These are phyloP conservation scores for Pelagia noctiluca DNA, from an alignment of 30 jellyfish, hydroid and myxozoan species.

Conservation along the genomic window DNA sequence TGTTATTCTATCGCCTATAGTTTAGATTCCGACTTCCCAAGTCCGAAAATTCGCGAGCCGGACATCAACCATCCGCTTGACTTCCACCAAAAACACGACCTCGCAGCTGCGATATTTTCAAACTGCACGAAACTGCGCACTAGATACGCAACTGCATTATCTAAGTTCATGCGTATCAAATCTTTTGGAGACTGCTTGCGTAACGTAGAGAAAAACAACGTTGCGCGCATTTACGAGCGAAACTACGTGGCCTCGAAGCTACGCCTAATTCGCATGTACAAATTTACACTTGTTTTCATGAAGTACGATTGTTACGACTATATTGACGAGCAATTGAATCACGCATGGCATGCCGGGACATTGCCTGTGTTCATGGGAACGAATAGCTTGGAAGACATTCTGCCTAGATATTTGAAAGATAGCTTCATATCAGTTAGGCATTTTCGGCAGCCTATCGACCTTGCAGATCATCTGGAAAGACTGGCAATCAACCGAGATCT, in stretches of 20 bases:
- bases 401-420: slow-evolving; percentile 58
- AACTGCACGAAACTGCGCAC: slow-evolving; percentile 60
- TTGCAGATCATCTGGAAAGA: slow-evolving; percentile 67
- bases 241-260: slow-evolving; percentile 40
- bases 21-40: slow-evolving; percentile 71
- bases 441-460: slow-evolving; percentile 59
- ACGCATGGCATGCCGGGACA: slow-evolving; percentile 76
- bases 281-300: slow-evolving; percentile 78
- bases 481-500: slow-evolving; percentile 50
- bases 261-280: slow-evolving; percentile 31
- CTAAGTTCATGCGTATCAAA: slow-evolving; percentile 60
- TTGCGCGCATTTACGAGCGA: slow-evolving; percentile 50
- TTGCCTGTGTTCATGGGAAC: slow-evolving; percentile 92
- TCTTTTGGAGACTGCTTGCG: slow-evolving; percentile 82
- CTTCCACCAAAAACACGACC: slow-evolving; percentile 55
- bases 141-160: slow-evolving; percentile 68
- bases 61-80: background rate
- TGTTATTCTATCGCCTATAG: slow-evolving; percentile 69
- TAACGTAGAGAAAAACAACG: slow-evolving; percentile 57
- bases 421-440: slow-evolving; percentile 65
- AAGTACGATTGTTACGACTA: slow-evolving; percentile 76
- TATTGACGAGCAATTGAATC: slow-evolving; percentile 79
- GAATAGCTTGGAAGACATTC: slow-evolving; percentile 31
- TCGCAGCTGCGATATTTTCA: slow-evolving; percentile 72
- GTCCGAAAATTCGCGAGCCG: slow-evolving; percentile 62